Conservation (phyloP, 2,888 invertebrate genomes). For the Odontothrips loti region DNA sequence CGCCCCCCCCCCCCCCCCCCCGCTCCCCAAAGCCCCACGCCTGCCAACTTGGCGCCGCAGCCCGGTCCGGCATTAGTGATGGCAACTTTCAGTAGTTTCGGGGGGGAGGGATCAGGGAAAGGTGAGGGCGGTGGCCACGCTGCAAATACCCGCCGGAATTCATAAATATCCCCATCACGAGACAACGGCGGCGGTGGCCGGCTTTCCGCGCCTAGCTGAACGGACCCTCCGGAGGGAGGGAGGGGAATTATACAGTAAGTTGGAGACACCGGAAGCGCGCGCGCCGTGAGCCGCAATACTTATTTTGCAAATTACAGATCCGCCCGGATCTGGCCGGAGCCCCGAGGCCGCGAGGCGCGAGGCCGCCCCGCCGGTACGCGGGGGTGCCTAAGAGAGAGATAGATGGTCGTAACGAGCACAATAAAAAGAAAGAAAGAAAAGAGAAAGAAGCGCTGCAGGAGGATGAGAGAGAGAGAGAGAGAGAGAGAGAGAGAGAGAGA, state of each 20-base stretch:
- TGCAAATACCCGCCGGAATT: background rate
- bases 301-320: conserved; percentile 5
- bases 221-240: background rate
- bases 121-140: no score
- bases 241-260: background rate
- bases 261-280: background rate
- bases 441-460: background rate
- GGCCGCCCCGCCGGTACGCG: no score
- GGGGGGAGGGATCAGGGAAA: no score
- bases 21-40: no score
- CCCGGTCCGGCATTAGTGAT: no score
- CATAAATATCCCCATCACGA: background rate
- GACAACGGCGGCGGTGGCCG: background rate
- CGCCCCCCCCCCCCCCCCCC: no score
- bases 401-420: background rate
- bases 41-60: no score
- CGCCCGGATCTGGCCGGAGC: background rate
- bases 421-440: background rate
- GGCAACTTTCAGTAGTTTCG: no score
- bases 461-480: background rate
- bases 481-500: background rate
- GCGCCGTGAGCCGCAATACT: background rate
- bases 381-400: background rate
- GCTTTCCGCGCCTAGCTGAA: background rate
- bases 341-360: no score